Conservation (phyloP, 2,888 invertebrate genomes). For the Pseudoips prasinana region DNA sequence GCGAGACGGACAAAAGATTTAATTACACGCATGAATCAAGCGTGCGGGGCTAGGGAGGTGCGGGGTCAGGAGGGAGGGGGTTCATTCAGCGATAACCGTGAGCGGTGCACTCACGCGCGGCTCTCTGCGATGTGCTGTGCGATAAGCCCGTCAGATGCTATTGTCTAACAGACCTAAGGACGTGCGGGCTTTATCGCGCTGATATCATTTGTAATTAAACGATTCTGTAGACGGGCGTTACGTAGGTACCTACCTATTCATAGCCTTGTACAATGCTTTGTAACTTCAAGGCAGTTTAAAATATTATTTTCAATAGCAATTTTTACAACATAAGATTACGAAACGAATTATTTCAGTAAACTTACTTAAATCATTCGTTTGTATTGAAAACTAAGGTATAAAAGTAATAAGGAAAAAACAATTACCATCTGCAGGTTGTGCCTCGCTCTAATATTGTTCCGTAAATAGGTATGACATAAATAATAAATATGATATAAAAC, state of each 20-base stretch:
- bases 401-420: no score
- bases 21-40: constrained; percentile 82
- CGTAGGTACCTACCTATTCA: constrained; percentile 7
- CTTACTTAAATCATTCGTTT: no score
- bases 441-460: no score
- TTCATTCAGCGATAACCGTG: constrained; percentile 54
- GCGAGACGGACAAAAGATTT: constrained; percentile 75
- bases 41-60: constrained; percentile 45
- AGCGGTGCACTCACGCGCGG: constrained; percentile 63
- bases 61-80: constrained; percentile 37
- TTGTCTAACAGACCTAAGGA: constrained; percentile 55
- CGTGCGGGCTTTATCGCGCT: constrained; percentile 64
- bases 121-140: constrained; percentile 47
- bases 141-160: constrained; percentile 51
- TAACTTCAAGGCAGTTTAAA: no score
- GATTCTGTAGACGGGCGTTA: constrained; percentile 15
- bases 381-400: no score
- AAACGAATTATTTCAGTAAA: no score
- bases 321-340: no score
- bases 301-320: no score
- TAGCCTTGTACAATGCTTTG: constrained; percentile 7
- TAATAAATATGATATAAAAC: no score
- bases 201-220: constrained; percentile 53
- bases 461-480: no score
- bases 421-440: no score